A percentile compares a stretch with the other conserved stretches of the same genome.
Evolutionary conservation across 2,888 invertebrate species (phyloP).

Genomic region (Eupithecia subfuscata): DNA sequence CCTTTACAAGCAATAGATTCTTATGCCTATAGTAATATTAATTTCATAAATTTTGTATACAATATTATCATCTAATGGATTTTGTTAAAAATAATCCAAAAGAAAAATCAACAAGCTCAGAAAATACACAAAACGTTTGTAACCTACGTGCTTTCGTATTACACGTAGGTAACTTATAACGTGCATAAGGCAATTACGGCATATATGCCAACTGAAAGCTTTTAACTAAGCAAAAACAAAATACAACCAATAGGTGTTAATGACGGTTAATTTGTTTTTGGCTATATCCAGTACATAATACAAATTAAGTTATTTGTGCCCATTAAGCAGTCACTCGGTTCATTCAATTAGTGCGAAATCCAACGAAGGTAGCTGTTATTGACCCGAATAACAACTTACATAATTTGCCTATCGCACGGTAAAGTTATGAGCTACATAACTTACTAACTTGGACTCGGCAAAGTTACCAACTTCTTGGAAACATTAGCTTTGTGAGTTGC

Average conservation of each 20-base stretch:
- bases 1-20: background rate
- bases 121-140: no score
- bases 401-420: slow-evolving; percentile 39
- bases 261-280: background rate
- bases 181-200: no score
- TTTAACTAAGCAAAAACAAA: no score
- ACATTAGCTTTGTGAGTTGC: slow-evolving; percentile 35
- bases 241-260: background rate
- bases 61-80: no score
- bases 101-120: no score
- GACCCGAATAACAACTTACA: slow-evolving; percentile 34
- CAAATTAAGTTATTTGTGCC: slow-evolving; percentile 6
- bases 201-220: no score
- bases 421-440: slow-evolving; percentile 50
- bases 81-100: no score
- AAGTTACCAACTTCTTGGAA: slow-evolving; percentile 33
- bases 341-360: slow-evolving; percentile 28
- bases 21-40: no score
- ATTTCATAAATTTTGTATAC: no score
- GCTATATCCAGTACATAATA: background rate
- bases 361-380: slow-evolving; percentile 30
- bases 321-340: slow-evolving; percentile 6
- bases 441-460: slow-evolving; percentile 38
- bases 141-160: no score
- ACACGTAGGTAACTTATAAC: no score